Base-by-base conservation (phyloP, 2,888 invertebrate genomes). In the Acrobasis consociella region DNA sequence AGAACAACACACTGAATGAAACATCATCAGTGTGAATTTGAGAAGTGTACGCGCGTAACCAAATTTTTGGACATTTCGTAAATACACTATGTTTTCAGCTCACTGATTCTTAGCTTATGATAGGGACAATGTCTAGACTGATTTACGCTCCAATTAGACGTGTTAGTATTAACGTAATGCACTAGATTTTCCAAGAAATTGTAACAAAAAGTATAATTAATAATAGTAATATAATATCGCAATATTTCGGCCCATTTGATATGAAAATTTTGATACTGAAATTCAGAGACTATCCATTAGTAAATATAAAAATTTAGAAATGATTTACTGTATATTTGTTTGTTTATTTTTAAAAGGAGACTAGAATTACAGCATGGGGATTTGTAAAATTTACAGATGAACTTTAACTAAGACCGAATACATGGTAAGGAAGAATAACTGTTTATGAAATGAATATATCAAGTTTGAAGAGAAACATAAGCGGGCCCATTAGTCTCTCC, bases 41-140 rank as follows among this genome's bases (percentile, higher is more conserved):
- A 5, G 31, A 31, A 31, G 8, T 31, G 31, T 31, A 31, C 31
- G 31, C 31, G 31, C 8, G 31, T 31, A 5, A 31, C 7, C 31
- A 31, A 31, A 5, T 31, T 31, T 7, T 31, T 31, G 31, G 7
- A 31, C 31, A 31, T 31, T 31, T 7, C 2, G 31, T 5, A 31
- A 31, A 31, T 31, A 31, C 31, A 31, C 31, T 31, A 31, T 31
- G 31, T 31, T 31, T 31, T 31, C 31, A 5, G 31, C 7, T 31
- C 31, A 31, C 31, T 31, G 31, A 31, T 31, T 1, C 7, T 31
- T 84, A 85, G 85, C 83, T 81, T 89, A 85, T 73, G 72, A 88
- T 90, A 89, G 86, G 65, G 84, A 85, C 77, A 81, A 87, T 82
- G 83, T 87, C 83, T 91, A 91, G 91, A 91, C 91, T 91, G 91